A percentile compares a stretch with the other conserved stretches of the same genome.
Evolutionary conservation across 2,797 vertebrate genomes (phyloP).

Genomic region (Dallia pectoralis): DNA sequence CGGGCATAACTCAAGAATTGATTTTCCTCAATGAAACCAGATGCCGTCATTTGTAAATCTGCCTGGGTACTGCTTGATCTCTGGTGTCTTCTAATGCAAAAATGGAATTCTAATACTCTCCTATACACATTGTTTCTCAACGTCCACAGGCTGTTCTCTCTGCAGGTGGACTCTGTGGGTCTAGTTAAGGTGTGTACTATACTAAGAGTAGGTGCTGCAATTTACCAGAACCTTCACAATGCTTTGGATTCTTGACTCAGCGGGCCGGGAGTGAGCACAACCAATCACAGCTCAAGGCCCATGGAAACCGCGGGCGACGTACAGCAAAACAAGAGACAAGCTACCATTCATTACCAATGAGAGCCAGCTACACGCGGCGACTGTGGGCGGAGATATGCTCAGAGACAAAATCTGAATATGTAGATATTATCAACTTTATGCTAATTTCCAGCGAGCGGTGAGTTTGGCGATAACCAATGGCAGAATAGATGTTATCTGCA

Average conservation of each 20-base stretch:
- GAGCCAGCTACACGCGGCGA: too few species aligned
- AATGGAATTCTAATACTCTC: not conserved
- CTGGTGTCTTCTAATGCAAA: not conserved
- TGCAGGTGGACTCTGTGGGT: not conserved
- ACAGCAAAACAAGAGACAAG: too few species aligned
- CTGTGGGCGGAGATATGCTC: too few species aligned
- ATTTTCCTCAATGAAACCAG: not conserved
- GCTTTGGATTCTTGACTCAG: not conserved
- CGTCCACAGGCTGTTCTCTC: not conserved
- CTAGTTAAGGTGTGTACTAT: not conserved
- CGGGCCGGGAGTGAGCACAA: not conserved
- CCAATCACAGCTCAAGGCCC: not conserved
- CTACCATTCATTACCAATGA: too few species aligned
- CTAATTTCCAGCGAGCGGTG: too few species aligned
- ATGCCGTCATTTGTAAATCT: not conserved
- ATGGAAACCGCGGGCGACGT: too few species aligned
- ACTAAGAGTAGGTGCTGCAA: not conserved
- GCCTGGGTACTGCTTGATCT: not conserved
- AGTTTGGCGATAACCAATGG: too few species aligned
- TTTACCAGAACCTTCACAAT: not conserved
- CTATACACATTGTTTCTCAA: not conserved
- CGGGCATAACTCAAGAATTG: not conserved
- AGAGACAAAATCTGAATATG: too few species aligned
- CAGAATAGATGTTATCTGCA: too few species aligned
- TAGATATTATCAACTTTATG: too few species aligned